Base-by-base conservation (phyloP, 2,888 invertebrate genomes). In the Ditylenchus weischeri region DNA sequence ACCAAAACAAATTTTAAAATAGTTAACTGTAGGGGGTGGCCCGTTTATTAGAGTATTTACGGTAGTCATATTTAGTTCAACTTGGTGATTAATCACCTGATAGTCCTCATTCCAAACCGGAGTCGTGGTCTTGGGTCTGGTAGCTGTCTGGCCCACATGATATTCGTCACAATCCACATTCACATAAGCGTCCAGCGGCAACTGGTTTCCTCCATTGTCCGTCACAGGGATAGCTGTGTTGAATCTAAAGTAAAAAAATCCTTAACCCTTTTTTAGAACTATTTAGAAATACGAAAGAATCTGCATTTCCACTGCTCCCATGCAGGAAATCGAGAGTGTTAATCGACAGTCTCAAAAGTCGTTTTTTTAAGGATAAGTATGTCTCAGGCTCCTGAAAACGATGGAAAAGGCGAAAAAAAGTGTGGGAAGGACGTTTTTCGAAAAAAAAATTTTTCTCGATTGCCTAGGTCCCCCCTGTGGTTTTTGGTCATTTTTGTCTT, bases 131-230 rank as follows among this genome's bases (percentile, higher is more conserved):
- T 80, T 82, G 29, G 79, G 75, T 49, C 76, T 73, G 48, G 81
- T 79, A 49, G 70, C 69, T 35, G 81, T 81, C 69, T 76, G 77
- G 35, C 81, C 81, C 38, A 81, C 72, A 60, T 79, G 78, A 63
- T 78, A 79, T 67, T 81, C 81, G 69, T 81, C 81, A 69, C 76
- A 79, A 69, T 81, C 80, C 35, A 81, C 77, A 60, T 81, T 81
- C 47, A 79, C 78, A 49, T 66, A 72, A 13, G 69, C 61, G 49
- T 71, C 68, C 15, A 71, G 51, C 29, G 60, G 60, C 23, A 59
- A 21, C 19, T 36, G 60, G 21, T 59, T 36, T 19, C 15, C 35
- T 21, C 54, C 29, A 23, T 21, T 7, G n/a, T 54, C 54, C 4
- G 54, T 15, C 2, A 54, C 23, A 29, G 21, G 23, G 54, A 54